Evolutionary conservation across 2,113 vertebrate species (phyloP), one percentile per base, ranked within the genome.

Genomic region (Poeciliopsis occidentalis): DNA sequence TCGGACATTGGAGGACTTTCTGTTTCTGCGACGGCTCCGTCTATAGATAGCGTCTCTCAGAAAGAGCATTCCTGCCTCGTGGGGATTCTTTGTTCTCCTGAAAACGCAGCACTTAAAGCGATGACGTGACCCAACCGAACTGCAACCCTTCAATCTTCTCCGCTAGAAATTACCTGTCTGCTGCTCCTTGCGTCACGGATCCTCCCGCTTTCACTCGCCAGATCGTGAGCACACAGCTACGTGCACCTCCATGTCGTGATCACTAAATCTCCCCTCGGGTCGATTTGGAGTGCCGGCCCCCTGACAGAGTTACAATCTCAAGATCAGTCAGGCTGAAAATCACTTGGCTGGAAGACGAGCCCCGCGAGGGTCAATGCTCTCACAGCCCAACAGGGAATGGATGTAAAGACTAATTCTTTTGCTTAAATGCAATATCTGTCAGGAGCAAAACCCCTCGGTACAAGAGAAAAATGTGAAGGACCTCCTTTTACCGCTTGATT

Each of bases 281-380:
- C 78, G 64, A 86, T 89, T 65, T 19, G 4, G 60, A 80, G 37
- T 27, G 77, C 76, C 62, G 12, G 34, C 57, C 22, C 31, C 64
- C 26, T 10, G 72, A 80, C 80, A 85, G 87, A 87, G 67, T 85
- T 80, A 89, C 64, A 82, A 67, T 69, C 47, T 65, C 31, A 64
- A 72, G 81, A 64, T 89, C 85, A 82, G 31, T 77, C 82, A 84
- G 61, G 73, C 88, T 67, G 75, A 89, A 91, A 91, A 92, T 87
- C 63, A 88, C 73, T 72, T 73, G 41, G 67, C 51, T 37, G 34
- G 19, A 73, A 51, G 69, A 64, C 41, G 66, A 61, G 39, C 39
- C 60, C 57, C 27, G 26, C 34, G 41, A 54, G 71, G 47, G 29
- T 60, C 39, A 37, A 60, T 73, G 87, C 80, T 75, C 64, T 79